A percentile compares a stretch with the other conserved stretches of the same genome.
phyloP scores from a whole-genome alignment of 1,140 invertebrate genomes.

The Lasaia peninsularis region DNA sequence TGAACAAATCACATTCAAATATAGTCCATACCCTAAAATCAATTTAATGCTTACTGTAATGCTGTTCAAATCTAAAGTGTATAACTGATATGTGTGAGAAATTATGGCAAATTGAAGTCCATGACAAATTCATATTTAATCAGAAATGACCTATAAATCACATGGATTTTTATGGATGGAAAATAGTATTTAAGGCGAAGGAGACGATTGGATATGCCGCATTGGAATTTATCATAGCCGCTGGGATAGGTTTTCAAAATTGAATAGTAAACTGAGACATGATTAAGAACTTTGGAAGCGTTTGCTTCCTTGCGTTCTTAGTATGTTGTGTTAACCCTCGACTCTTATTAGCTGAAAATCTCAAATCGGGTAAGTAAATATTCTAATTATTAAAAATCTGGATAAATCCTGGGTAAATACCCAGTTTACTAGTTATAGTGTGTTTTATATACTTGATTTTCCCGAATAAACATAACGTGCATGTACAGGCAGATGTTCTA shows the following conservation, averaged over 20 bases:
- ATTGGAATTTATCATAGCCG: background rate
- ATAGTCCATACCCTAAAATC: background rate
- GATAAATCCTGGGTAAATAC: no score
- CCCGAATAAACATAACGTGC: no score
- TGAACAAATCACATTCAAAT: no score
- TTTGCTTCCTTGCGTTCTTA: constrained; percentile 15
- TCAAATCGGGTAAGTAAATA: background rate
- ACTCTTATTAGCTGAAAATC: background rate
- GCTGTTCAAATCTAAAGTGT: background rate
- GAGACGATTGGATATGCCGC: background rate
- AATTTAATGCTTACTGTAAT: background rate
- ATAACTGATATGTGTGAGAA: background rate
- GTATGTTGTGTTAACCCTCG: background rate
- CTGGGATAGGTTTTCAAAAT: background rate
- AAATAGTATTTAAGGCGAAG: background rate
- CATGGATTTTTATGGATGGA: background rate
- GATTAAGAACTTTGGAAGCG: constrained; percentile 9
- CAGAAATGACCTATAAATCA: constrained; percentile 5
- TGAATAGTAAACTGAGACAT: constrained; percentile 1
- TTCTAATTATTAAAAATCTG: no score
- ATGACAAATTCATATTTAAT: background rate
- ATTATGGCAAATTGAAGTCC: background rate
- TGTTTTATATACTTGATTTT: no score
- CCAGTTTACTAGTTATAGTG: no score
- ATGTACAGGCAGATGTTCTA: no score